Evolutionary conservation across 1,140 invertebrate genomes (phyloP), one percentile per base, ranked within the genome.

Genomic region (Drosophila sturtevanti): DNA sequence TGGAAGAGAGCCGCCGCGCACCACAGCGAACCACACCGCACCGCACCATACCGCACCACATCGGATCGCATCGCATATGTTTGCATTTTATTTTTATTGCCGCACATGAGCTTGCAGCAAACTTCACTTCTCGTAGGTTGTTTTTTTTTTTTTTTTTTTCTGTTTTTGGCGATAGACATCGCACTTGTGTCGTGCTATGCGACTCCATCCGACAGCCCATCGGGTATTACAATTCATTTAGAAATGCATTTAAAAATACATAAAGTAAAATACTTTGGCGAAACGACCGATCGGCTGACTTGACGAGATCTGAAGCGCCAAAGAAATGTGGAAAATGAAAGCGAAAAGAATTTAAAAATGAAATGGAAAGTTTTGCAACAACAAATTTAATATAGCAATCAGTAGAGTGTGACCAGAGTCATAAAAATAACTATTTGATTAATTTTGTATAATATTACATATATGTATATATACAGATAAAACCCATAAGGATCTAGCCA

Each of bases 191-290:
- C 82, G 82, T 86, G 82, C 77, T 61, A 72, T 31, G 24, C 72
- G 72, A 63, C 71, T 68, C 61, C 48, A 41, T 70, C 14, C 56
- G 58, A 71, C 68, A 16, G 48, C 64, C 38, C 64, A 66, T 66
- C 72, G 72, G 41, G 72, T 89, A 89, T 87, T 87, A 87, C 82
- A 87, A 87, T 89, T 87, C 82, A 89, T 87, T 87, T 87, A 84
- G 79, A 84, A 87, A 89, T 89, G 85, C 79, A 87, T 82, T 87
- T 89, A 79, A 87, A 87, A 87, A 87, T 89, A 84, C 84, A 89
- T 89, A 84, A 82, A 79, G 41, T 54, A 63, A 14, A 52, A 48
- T n/a, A 60, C 14, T 22, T 35, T 9, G 31, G 16, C 44, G n/a
- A 37, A 31, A 21, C 31, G 21, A 67, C 27, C 10, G 38, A 37